Base-by-base conservation (phyloP, 2,888 invertebrate species). In the Punctoribates punctum region DNA sequence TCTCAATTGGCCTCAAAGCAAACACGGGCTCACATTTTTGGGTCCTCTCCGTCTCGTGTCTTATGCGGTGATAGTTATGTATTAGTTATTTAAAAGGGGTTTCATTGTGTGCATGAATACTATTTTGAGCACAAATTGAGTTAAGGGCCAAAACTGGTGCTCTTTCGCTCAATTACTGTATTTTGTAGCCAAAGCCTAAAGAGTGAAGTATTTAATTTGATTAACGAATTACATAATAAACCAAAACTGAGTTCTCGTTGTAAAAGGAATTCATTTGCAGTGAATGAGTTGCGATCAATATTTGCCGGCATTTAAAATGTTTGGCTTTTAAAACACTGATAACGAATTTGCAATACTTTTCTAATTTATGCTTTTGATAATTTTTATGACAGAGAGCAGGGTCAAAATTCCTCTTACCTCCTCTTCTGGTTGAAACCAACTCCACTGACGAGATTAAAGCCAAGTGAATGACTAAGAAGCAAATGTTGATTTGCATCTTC, bases 181-280 rank as follows among this genome's bases (percentile, higher is more conserved):
- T 65, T 29, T 62, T 65, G 65, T 38, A 27, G 27, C 34, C 65
- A 65, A 65, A 34, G 20, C 60, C 34, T 65, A 23, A 65, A 65
- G 1, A 65, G 27, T 29, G 17, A 17, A 65, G 29, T 29, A 65
- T 65, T 65, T 65, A 65, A 65, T 65, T 65, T 65, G 65, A 65
- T 65, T 65, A 65, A 65, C 13, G 25, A 27, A 65, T 65, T 65
- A 65, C 65, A 34, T 38, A 65, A 65, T 65, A 65, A 65, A 65
- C 34, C 1, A 1, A 65, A 34, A 17, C n/a, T 11, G 65, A 34
- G 34, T 34, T 34, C 34, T 34, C 34, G 34, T 34, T 34, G 34
- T 51, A 11, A 23, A 65, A 34, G n/a, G 34, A 34, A 65, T 60
- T 25, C 29, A 60, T 65, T 65, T 29, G n/a, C 29, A 62, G 62